Evolutionary conservation across 2,888 invertebrate genomes (phyloP).

Genomic region (Oxystoma pomonae): DNA sequence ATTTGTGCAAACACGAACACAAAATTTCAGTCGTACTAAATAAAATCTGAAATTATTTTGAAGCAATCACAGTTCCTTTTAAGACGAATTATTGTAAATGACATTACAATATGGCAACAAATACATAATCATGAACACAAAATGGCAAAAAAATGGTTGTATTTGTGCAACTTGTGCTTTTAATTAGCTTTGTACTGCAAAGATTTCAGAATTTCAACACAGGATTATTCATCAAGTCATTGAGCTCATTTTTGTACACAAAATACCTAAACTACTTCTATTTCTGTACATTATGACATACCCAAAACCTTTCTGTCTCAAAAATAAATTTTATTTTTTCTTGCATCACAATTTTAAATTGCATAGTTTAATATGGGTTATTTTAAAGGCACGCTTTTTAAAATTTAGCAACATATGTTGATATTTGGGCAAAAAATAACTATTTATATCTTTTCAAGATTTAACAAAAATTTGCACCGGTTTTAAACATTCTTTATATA

Average conservation of each 20-base stretch:
- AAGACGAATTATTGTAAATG: no score
- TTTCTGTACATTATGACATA: neutral
- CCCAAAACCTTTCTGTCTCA: neutral
- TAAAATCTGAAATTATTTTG: neutral
- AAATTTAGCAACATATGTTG: no score
- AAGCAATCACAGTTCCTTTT: no score
- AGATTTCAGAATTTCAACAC: neutral
- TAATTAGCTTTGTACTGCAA: neutral
- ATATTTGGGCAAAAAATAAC: neutral
- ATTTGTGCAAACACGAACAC: neutral
- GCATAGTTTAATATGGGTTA: neutral
- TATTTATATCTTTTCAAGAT: neutral
- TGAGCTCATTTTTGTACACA: neutral
- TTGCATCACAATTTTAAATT: neutral
- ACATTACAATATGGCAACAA: neutral
- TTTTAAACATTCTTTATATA: no score
- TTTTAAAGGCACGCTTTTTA: neutral
- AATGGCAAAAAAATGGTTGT: neutral
- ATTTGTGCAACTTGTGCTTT: no score
- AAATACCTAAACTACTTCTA: neutral
- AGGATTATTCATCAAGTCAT: neutral
- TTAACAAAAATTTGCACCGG: neutral
- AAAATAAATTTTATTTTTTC: neutral
- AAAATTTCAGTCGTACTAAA: neutral
- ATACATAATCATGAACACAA: neutral